phyloP scores from a whole-genome alignment of 1,140 invertebrate genomes.

The Eueides isabella region DNA sequence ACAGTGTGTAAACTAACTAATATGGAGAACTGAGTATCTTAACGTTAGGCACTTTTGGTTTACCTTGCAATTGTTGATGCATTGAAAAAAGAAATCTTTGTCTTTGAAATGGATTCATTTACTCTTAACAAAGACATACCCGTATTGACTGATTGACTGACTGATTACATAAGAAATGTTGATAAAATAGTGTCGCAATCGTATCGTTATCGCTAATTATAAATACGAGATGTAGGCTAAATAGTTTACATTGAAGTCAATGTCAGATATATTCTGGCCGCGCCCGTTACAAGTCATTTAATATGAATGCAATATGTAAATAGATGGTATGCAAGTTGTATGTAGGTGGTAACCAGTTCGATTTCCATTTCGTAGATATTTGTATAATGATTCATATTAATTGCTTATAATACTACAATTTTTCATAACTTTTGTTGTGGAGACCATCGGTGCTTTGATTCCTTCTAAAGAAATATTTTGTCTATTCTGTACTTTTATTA shows the following conservation, averaged over 20 bases:
- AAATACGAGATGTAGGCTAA: conserved; percentile 1
- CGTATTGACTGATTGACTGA: too few relatives aligned
- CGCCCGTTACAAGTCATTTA: not conserved
- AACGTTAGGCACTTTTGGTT: too few relatives aligned
- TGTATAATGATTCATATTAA: not conserved
- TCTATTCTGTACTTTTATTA: too few relatives aligned
- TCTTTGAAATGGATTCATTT: too few relatives aligned
- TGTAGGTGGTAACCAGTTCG: not conserved
- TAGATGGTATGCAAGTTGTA: not conserved
- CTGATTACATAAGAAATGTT: not conserved
- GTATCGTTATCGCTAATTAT: not conserved
- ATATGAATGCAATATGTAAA: conserved; percentile 5
- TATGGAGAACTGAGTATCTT: too few relatives aligned
- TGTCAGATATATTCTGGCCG: not conserved
- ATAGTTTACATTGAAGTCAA: conserved; percentile 6
- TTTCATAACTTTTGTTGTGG: too few relatives aligned
- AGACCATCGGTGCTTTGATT: too few relatives aligned
- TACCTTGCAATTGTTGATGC: too few relatives aligned
- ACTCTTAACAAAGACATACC: too few relatives aligned
- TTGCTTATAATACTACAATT: not conserved
- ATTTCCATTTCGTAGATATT: not conserved
- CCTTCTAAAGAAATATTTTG: too few relatives aligned
- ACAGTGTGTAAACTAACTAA: too few relatives aligned
- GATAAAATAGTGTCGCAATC: not conserved
- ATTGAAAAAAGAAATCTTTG: too few relatives aligned